Percentiles rank a stretch among this genome's conserved stretches.
Evolutionary conservation across 2,888 invertebrate species (phyloP).

Genomic region (Ferdinandea cuprea): DNA sequence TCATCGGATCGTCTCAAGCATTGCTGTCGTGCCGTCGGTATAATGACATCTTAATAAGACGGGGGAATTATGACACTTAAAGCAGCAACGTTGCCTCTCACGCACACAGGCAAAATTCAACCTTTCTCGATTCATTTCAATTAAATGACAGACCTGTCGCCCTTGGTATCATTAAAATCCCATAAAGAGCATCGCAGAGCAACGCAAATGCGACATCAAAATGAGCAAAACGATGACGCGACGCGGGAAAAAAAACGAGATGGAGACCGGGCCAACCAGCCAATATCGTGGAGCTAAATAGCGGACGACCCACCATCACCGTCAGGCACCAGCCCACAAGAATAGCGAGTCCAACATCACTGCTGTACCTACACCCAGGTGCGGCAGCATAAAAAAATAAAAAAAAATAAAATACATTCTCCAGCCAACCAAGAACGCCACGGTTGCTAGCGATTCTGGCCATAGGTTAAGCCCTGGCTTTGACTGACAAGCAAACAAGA

Average conservation of each 20-base stretch:
- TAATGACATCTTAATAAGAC: constrained; percentile 72
- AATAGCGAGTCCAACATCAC: not conserved
- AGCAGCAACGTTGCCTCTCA: constrained; percentile 1
- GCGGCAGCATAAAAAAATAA: constrained; percentile 49
- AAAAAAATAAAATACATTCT: constrained; percentile 57
- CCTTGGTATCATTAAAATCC: constrained; percentile 68
- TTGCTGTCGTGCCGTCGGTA: constrained; percentile 54
- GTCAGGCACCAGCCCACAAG: constrained; percentile 8
- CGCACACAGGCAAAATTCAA: constrained; percentile 9
- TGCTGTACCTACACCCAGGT: constrained; percentile 46
- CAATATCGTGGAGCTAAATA: constrained; percentile 69
- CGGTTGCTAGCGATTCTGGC: constrained; percentile 51
- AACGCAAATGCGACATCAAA: constrained; percentile 28
- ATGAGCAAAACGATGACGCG: constrained; percentile 26
- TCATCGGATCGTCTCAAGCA: not conserved
- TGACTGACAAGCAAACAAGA: constrained; percentile 74
- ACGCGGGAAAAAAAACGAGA: constrained; percentile 20
- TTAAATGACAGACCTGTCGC: constrained; percentile 70
- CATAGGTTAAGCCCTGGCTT: constrained; percentile 70
- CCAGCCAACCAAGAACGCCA: constrained; percentile 68
- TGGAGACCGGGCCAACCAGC: constrained; percentile 21
- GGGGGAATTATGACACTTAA: constrained; percentile 68
- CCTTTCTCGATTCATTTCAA: constrained; percentile 69
- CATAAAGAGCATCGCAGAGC: constrained; percentile 62
- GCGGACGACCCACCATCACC: constrained; percentile 63